Base-by-base conservation (phyloP, 2,888 invertebrate species). In the Linnaemya tessellans region DNA sequence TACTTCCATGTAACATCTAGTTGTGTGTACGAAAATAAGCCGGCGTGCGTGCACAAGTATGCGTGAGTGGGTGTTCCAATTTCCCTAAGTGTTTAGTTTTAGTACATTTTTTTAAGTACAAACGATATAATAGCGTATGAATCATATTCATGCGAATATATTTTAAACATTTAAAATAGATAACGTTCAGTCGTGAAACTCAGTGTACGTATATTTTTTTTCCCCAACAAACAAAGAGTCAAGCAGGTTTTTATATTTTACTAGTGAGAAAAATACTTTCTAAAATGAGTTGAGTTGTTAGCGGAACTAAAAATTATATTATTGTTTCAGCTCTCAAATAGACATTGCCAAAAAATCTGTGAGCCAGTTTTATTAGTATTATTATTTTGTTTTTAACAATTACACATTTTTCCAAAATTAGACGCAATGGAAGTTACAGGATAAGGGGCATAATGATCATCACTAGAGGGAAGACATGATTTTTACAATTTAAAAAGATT, bases 41-140 rank as follows among this genome's bases (percentile, higher is more conserved):
- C 9, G 65, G 64, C 56, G 38, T 67, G 51, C 54, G 22, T 46
- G 46, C 65, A 51, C 46, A 46, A 60, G 38, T 62, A 64, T 80
- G 85, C 82, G 80, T 85, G 84, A 80, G 85, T 85, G 85, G 85
- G 82, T 85, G 85, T 85, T 85, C 85, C 75, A 85, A 85, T 85
- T 85, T 85, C 85, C 85, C 79, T 70, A 85, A 85, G 70, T 84
- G 81, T 79, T 80, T 71, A 56, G 35, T 64, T 83, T 73, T 35
- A 73, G 77, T 58, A 51, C 18, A 41, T 38, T n/a, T 80, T 65
- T 54, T 64, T 62, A 68, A 67, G 58, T 64, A 73, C 80, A 77
- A 62, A 80, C 65, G 58, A 75, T 64, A 82, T 64, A 68, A 71
- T 30, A 58, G 71, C 51, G 58, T 35, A 83, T 83, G 82, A 83